Percentiles rank a stretch among this genome's conserved stretches.
Evolutionary conservation across 2,113 vertebrate genomes (phyloP).

Genomic region (Halcyon senegalensis): DNA sequence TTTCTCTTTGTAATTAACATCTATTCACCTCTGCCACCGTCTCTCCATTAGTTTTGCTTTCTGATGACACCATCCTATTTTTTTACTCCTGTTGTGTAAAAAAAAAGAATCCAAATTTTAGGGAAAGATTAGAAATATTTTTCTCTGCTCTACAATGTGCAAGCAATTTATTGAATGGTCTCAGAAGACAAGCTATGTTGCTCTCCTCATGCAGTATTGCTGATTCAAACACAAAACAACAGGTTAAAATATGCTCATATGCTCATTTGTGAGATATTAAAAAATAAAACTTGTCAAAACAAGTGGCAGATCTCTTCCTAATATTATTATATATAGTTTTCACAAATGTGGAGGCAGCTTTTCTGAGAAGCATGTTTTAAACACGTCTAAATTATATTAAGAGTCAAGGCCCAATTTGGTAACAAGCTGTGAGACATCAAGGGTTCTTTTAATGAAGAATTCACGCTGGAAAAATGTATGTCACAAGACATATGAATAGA

Average conservation of each 20-base stretch:
- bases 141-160: not conserved
- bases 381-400: slow-evolving; percentile 48
- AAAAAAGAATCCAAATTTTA: not conserved
- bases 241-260: slow-evolving; percentile 37
- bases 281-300: slow-evolving; percentile 48
- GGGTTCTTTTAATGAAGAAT: slow-evolving; percentile 56
- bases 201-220: not conserved
- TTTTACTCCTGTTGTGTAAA: not conserved
- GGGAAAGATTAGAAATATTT: not conserved
- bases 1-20: not conserved
- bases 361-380: slow-evolving; percentile 42
- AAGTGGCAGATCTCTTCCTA: slow-evolving; percentile 24
- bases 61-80: not conserved
- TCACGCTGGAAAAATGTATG: slow-evolving; percentile 57
- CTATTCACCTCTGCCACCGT: not conserved
- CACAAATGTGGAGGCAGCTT: slow-evolving; percentile 2
- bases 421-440: slow-evolving; percentile 71
- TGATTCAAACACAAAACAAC: slow-evolving; percentile 27
- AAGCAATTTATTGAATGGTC: slow-evolving; percentile 21
- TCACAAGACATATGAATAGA: slow-evolving; percentile 45
- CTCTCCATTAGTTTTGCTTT: not conserved
- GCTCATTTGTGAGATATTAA: not conserved
- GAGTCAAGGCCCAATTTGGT: slow-evolving; percentile 62
- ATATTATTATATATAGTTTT: slow-evolving; percentile 29
- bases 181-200: not conserved